Conservation (phyloP, 2,113 vertebrate species). For the Megaceryle torquata region DNA sequence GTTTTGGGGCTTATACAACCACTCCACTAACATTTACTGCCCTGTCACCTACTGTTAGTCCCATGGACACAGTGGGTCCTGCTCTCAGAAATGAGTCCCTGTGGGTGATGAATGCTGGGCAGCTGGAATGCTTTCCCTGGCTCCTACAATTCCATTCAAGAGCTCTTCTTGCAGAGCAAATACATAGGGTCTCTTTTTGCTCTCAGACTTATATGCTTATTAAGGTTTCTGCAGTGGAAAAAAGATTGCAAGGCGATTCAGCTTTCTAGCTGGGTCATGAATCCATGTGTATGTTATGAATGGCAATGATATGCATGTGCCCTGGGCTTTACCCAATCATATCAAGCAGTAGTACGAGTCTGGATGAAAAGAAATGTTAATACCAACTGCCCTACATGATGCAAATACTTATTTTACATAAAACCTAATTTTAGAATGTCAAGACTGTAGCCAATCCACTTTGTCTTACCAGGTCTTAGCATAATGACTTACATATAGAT, state of each 20-base stretch:
- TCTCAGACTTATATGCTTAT: not conserved
- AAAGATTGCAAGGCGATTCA: conserved; percentile 35
- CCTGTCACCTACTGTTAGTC: not conserved
- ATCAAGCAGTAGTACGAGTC: not conserved
- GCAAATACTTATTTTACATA: conserved; percentile 32
- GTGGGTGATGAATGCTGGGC: not conserved
- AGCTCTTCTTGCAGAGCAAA: not conserved
- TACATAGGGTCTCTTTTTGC: not conserved
- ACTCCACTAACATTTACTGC: not conserved
- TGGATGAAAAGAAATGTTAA: conserved; percentile 48
- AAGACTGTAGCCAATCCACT: not conserved
- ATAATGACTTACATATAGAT: not conserved
- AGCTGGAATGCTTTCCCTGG: not conserved
- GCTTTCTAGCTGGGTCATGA: not conserved
- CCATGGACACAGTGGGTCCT: rapidly evolving
- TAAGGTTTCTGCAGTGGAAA: not conserved
- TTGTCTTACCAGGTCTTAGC: conserved; percentile 14
- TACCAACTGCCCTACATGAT: conserved; percentile 26
- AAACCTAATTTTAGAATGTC: conserved; percentile 32
- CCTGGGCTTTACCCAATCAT: conserved; percentile 38
- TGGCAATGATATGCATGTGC: not conserved
- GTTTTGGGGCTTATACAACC: not conserved
- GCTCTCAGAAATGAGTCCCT: not conserved
- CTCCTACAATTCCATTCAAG: not conserved
- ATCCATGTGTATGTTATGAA: conserved; percentile 39